Evolutionary conservation across 1,140 invertebrate species (phyloP).

Genomic region (Tetragonula clypearis): DNA sequence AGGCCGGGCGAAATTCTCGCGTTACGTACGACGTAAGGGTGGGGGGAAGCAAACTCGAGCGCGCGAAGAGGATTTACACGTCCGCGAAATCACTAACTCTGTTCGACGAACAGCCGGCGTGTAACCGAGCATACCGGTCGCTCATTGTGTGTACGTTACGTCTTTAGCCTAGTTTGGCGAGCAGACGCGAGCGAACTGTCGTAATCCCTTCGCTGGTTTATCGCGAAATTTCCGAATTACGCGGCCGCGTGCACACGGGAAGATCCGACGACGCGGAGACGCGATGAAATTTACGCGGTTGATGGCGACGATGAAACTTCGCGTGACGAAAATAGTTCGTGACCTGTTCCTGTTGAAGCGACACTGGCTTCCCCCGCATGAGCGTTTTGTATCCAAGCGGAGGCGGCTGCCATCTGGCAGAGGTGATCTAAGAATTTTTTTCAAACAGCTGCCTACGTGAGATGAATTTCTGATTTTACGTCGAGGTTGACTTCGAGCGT

Average conservation of each 20-base stretch:
- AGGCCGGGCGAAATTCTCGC: conserved; percentile 29
- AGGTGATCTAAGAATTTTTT: background rate
- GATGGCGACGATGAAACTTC: background rate
- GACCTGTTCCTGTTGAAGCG: background rate
- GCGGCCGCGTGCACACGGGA: background rate
- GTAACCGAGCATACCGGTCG: background rate
- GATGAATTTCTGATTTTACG: background rate
- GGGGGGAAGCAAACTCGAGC: background rate
- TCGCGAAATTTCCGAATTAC: conserved; percentile 38
- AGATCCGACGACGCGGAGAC: background rate
- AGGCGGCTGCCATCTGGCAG: background rate
- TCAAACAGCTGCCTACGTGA: too few relatives aligned
- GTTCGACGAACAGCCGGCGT: background rate
- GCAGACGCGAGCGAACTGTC: background rate
- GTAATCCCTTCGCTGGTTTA: conserved; percentile 34
- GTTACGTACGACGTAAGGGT: conserved; percentile 62
- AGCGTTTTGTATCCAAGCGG: background rate
- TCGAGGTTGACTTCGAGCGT: background rate
- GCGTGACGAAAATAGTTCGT: background rate
- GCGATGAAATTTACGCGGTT: conserved; percentile 11
- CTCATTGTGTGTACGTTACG: background rate
- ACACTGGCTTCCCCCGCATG: background rate
- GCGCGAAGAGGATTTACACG: conserved; percentile 48
- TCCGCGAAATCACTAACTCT: conserved; percentile 50
- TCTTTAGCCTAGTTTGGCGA: conserved; percentile 37